These are phyloP conservation scores for Gibbula magus DNA, from an alignment of 2,888 invertebrate genomes.

Conservation along the genomic window DNA sequence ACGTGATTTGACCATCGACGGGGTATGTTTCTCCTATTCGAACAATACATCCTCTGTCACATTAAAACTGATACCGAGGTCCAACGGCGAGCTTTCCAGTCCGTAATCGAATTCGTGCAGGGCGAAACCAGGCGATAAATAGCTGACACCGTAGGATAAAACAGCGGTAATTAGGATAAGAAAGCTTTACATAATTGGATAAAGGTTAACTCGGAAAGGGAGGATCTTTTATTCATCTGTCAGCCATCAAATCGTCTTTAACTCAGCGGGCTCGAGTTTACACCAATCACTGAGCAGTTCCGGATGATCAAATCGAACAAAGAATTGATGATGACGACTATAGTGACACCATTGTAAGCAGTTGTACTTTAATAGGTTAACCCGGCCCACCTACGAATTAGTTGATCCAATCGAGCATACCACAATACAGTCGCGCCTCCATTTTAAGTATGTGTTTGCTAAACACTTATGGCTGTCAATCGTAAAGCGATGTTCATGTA, in stretches of 20 bases:
- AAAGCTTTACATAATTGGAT: conserved; percentile 20
- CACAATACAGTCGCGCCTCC: background rate
- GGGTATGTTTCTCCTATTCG: background rate
- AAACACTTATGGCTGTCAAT: conserved; percentile 9
- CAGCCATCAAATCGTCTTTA: conserved; percentile 22
- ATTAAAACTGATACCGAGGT: background rate
- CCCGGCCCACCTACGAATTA: conserved; percentile 21
- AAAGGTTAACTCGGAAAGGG: conserved; percentile 14
- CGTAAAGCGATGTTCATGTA: background rate
- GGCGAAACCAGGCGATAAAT: conserved; percentile 12
- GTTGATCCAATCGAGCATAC: conserved; percentile 7
- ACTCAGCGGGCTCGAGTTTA: conserved; percentile 18
- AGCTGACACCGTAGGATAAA: background rate
- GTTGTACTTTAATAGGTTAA: conserved; percentile 17
- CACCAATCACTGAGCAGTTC: conserved; percentile 7
- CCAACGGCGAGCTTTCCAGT: background rate
- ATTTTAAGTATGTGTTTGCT: conserved; percentile 12
- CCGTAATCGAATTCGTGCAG: background rate
- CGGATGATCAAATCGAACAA: conserved; percentile 14
- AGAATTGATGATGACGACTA: conserved; percentile 16
- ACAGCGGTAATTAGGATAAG: conserved; percentile 19
- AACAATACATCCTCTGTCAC: background rate
- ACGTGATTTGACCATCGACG: background rate
- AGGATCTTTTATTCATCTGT: conserved; percentile 12
- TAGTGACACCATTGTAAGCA: conserved; percentile 14